These are phyloP conservation scores for Tiliacea aurago DNA, from an alignment of 2,888 invertebrate genomes.

Conservation along the genomic window DNA sequence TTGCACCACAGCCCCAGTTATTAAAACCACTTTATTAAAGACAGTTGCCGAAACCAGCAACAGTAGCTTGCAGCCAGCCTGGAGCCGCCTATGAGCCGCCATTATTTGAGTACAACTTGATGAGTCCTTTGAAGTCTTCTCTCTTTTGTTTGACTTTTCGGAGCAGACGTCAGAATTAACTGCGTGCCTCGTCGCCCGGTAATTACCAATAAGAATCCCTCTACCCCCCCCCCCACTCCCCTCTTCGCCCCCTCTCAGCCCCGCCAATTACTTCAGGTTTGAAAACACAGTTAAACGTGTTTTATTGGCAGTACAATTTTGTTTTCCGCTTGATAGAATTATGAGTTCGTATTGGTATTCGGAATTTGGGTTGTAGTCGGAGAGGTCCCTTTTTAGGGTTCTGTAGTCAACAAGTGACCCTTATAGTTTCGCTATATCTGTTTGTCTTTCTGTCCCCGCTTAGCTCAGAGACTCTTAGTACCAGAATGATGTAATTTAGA, in stretches of 20 bases:
- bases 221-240: constrained; percentile 35
- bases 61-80: constrained; percentile 43
- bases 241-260: constrained; percentile 40
- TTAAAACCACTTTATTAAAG: constrained; percentile 46
- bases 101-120: constrained; percentile 82
- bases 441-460: too few species aligned
- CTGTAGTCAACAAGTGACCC: too few species aligned
- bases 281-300: constrained; percentile 69
- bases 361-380: constrained; percentile 20
- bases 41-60: constrained; percentile 32
- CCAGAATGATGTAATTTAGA: too few species aligned
- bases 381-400: too few species aligned
- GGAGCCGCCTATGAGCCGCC: constrained; percentile 58
- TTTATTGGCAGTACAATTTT: constrained; percentile 67
- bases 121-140: constrained; percentile 81
- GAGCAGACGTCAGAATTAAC: constrained; percentile 76
- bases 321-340: constrained; percentile 63
- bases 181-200: constrained; percentile 72
- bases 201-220: constrained; percentile 76
- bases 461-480: too few species aligned
- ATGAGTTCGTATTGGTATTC: constrained; percentile 61
- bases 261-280: constrained; percentile 73
- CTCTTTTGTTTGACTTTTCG: constrained; percentile 83
- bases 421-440: too few species aligned
- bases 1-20: constrained; percentile 30